A percentile compares a stretch with the other conserved stretches of the same genome.
Conservation (phyloP, 2,113 vertebrate species). For the Pteropus alecto region DNA sequence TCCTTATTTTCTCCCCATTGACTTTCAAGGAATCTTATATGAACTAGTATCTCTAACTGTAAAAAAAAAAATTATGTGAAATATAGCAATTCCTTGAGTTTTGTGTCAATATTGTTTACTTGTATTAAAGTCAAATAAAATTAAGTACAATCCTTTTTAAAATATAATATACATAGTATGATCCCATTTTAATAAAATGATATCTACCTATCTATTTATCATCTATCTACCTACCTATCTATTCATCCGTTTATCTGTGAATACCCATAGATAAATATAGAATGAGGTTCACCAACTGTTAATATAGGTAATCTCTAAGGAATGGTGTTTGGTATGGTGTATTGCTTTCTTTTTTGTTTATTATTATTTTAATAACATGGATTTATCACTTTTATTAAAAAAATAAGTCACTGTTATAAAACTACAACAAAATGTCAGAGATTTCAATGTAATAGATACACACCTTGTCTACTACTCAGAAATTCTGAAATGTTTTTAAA, state of each 20-base stretch:
- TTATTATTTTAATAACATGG: neutral
- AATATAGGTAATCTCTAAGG: neutral
- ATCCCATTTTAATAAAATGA: neutral
- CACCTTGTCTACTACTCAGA: neutral
- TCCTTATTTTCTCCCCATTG: neutral
- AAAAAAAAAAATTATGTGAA: neutral
- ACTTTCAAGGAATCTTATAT: neutral
- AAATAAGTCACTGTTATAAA: neutral
- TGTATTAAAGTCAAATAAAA: slow-evolving; percentile 2
- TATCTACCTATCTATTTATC: neutral
- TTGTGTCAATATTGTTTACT: neutral
- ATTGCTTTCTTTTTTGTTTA: neutral
- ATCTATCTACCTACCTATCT: neutral
- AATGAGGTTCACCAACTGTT: neutral
- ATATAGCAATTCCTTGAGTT: neutral
- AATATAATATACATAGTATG: neutral
- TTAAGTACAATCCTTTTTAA: neutral
- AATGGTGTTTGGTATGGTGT: neutral
- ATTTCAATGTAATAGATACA: neutral
- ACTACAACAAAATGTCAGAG: neutral
- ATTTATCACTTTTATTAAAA: neutral
- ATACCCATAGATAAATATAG: neutral
- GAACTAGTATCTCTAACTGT: neutral
- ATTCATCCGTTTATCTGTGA: neutral
- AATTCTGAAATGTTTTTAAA: neutral